A percentile compares a stretch with the other conserved stretches of the same genome.
Evolutionary conservation across 2,113 vertebrate species (phyloP).

Genomic region (Perccottus glenii): DNA sequence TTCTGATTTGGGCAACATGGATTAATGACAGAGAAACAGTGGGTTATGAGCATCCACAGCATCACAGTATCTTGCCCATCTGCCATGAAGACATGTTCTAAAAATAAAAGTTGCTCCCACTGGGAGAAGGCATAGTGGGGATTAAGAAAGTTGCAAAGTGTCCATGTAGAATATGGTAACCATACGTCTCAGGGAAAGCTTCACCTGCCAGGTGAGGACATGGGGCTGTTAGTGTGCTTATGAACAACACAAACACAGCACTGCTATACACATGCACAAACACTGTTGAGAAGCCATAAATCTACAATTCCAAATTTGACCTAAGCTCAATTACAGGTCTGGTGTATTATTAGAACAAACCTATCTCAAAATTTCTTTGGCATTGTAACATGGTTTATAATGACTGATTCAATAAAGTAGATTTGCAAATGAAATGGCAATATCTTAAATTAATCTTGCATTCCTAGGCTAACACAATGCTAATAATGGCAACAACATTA

Average conservation of each 20-base stretch:
- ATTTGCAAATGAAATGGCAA: no score
- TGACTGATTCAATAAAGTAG: not conserved
- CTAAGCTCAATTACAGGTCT: slow-evolving; percentile 51
- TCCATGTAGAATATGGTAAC: slow-evolving; percentile 39
- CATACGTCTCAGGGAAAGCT: slow-evolving; percentile 12
- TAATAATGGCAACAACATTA: not conserved
- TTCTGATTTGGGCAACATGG: slow-evolving; percentile 49
- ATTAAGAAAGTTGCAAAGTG: slow-evolving; percentile 42
- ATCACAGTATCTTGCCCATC: slow-evolving; percentile 60
- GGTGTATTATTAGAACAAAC: slow-evolving; percentile 56
- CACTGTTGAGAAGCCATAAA: slow-evolving; percentile 32
- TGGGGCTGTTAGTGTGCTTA: slow-evolving; percentile 2
- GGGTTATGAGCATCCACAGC: slow-evolving; percentile 60
- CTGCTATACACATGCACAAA: slow-evolving; percentile 18
- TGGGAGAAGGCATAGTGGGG: slow-evolving; percentile 51
- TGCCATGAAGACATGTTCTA: slow-evolving; percentile 77
- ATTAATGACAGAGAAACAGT: slow-evolving; percentile 51
- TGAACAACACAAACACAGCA: slow-evolving; percentile 17
- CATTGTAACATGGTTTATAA: not conserved
- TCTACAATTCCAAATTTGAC: slow-evolving; percentile 46
- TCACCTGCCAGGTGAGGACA: slow-evolving; percentile 44
- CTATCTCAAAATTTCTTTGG: slow-evolving; percentile 15
- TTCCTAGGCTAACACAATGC: not conserved
- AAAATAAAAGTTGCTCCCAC: slow-evolving; percentile 69
- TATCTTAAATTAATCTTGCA: no score